Evolutionary conservation across 2,888 invertebrate genomes (phyloP).

Genomic region (Lysandra bellargus): DNA sequence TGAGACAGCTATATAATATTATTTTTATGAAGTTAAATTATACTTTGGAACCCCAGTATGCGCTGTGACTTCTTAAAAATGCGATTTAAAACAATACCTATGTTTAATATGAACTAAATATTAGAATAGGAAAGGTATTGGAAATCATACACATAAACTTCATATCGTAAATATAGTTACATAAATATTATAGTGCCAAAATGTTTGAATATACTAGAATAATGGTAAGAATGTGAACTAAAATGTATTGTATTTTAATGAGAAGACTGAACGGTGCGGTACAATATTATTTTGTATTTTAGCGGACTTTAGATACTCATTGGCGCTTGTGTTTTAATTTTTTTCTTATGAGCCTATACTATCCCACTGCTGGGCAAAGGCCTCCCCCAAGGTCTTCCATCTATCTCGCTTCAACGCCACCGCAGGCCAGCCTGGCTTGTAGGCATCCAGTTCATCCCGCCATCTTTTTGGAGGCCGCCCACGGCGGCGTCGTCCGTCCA

Average conservation of each 20-base stretch:
- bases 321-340: neutral
- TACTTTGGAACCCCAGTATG: neutral
- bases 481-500: no score
- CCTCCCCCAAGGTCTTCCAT: no score
- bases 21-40: neutral
- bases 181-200: neutral
- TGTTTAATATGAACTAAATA: neutral
- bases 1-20: neutral
- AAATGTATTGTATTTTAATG: neutral
- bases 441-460: no score
- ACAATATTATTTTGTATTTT: neutral
- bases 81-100: neutral
- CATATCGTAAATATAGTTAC: conserved; percentile 1
- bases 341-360: no score
- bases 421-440: no score
- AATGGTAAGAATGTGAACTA: neutral
- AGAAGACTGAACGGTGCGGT: conserved; percentile 6
- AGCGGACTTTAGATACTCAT: neutral
- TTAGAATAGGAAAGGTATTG: neutral
- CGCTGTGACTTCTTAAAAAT: neutral
- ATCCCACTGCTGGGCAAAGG: no score
- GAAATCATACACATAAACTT: neutral
- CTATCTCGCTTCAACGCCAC: no score
- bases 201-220: neutral
- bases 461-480: no score